Evolutionary conservation across 1,140 invertebrate species (phyloP).

Genomic region (Gryon sp.): DNA sequence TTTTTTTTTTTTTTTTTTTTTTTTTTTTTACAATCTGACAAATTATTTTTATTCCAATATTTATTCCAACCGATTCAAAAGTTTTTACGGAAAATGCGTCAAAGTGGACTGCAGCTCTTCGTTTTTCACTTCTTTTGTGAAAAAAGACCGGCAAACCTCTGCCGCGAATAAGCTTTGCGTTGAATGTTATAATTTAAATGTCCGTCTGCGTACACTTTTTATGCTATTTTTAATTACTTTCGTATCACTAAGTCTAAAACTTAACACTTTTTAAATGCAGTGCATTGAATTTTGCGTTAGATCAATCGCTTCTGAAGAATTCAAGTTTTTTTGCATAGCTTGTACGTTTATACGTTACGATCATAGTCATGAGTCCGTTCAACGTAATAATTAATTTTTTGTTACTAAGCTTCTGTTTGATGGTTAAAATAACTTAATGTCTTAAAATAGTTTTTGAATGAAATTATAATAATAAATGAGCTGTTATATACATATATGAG

Average conservation of each 20-base stretch:
- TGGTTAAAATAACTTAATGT: too few species aligned
- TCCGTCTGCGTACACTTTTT: constrained; percentile 18
- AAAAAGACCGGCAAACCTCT: constrained; percentile 24
- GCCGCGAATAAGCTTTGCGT: constrained; percentile 25
- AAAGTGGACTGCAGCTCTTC: constrained; percentile 27
- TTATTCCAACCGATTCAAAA: constrained; percentile 27
- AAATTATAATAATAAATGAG: too few species aligned
- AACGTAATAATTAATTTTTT: too few species aligned
- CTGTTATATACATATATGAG: too few species aligned
- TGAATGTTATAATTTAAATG: constrained; percentile 47
- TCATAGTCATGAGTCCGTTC: too few species aligned
- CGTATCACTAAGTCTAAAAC: constrained; percentile 15
- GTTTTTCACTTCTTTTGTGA: constrained; percentile 3
- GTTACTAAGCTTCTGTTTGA: too few species aligned
- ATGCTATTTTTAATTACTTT: constrained; percentile 37
- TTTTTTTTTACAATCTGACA: constrained; percentile 23
- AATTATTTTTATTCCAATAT: constrained; percentile 45
- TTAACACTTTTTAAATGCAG: constrained; percentile 17
- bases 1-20: too few species aligned
- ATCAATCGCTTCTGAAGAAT: too few species aligned
- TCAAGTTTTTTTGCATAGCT: too few species aligned
- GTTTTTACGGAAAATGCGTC: constrained; percentile 28
- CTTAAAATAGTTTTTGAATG: too few species aligned
- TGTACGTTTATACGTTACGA: too few species aligned
- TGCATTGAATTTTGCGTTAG: too few species aligned